A percentile compares a stretch with the other conserved stretches of the same genome.
phyloP scores from a whole-genome alignment of 2,797 vertebrate species.

The Pyrocephalus nanus region DNA sequence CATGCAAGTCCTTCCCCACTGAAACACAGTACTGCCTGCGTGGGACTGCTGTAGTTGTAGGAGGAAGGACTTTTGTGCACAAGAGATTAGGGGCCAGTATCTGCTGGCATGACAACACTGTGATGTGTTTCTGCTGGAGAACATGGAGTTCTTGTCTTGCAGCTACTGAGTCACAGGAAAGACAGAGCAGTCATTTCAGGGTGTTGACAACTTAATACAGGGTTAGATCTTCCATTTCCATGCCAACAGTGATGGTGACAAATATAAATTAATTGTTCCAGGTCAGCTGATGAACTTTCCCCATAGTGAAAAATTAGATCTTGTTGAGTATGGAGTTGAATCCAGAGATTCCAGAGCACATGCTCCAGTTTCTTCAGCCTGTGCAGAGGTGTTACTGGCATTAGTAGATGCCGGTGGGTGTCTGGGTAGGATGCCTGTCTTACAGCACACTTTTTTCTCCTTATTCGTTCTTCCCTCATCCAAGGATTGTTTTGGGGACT shows the following conservation, averaged over 20 bases:
- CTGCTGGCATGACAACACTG: neutral
- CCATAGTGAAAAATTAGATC: neutral
- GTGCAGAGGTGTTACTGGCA: neutral
- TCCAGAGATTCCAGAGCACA: neutral
- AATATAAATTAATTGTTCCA: neutral
- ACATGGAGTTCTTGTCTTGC: constrained; percentile 5
- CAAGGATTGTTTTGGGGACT: neutral
- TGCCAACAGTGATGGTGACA: neutral
- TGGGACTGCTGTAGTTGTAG: neutral
- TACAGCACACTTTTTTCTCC: neutral
- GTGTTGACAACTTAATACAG: constrained; percentile 19
- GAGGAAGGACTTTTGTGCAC: neutral
- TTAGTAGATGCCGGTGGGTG: neutral
- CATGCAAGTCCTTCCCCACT: neutral
- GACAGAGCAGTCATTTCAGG: constrained; percentile 14
- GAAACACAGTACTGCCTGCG: neutral
- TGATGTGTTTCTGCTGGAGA: neutral
- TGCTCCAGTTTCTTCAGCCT: neutral
- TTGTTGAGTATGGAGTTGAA: neutral
- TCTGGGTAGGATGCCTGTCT: neutral
- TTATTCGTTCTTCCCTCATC: neutral
- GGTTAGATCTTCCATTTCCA: constrained; percentile 29
- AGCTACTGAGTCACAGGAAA: constrained; percentile 28
- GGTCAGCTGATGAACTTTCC: neutral
- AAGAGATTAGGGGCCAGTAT: neutral